Conservation (phyloP, 2,888 invertebrate species). For the Portevinia maculata region DNA sequence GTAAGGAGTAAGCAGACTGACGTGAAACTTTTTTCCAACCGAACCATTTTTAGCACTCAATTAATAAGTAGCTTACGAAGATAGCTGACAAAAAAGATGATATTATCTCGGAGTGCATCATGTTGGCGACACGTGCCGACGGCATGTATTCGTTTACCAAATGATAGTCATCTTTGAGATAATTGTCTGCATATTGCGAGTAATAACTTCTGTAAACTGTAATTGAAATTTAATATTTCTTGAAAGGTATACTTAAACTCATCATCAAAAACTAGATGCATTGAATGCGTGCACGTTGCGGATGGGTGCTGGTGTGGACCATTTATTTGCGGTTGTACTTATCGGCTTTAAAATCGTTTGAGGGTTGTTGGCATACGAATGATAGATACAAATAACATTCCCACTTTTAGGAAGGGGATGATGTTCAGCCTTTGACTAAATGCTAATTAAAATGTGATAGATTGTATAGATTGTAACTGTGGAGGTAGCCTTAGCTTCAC, state of each 20-base stretch:
- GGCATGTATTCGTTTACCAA: conserved; percentile 44
- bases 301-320: conserved; percentile 37
- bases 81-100: conserved; percentile 32
- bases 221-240: conserved; percentile 83
- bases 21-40: conserved; percentile 39
- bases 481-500: too few species aligned
- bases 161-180: conserved; percentile 70
- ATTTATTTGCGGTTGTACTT: conserved; percentile 74
- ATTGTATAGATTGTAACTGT: too few species aligned
- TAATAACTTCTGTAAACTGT: conserved; percentile 76
- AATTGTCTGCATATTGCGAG: conserved; percentile 69
- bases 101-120: conserved; percentile 56
- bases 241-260: conserved; percentile 79
- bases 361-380: conserved; percentile 41
- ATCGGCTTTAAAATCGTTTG: conserved; percentile 43
- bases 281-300: neutral
- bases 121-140: conserved; percentile 59
- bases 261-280: conserved; percentile 40
- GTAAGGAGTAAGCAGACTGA: neutral
- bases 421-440: neutral
- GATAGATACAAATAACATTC: conserved; percentile 46
- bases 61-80: conserved; percentile 68
- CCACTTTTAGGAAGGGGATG: conserved; percentile 1
- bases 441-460: conserved; percentile 20
- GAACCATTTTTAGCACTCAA: conserved; percentile 67